A percentile compares a stretch with the other conserved stretches of the same genome.
Conservation (phyloP, 2,888 invertebrate genomes). For the Volucella inanis region DNA sequence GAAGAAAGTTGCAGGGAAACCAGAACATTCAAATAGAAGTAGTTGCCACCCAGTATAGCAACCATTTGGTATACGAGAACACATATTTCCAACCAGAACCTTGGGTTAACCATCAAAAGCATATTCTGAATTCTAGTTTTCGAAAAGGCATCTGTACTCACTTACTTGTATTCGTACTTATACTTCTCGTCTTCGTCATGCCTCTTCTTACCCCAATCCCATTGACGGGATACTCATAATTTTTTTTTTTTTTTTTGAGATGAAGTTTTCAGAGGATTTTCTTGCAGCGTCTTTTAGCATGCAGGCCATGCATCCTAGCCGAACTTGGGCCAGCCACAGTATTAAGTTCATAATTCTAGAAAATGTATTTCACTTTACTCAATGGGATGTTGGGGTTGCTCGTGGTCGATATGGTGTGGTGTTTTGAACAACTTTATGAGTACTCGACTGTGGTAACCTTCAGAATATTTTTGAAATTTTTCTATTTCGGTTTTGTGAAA, state of each 20-base stretch:
- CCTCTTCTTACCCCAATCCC: no score
- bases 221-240: neutral
- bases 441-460: conserved; percentile 23
- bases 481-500: no score
- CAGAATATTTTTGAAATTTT: conserved; percentile 8
- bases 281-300: conserved; percentile 2
- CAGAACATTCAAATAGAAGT: no score
- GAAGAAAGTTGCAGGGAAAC: conserved; percentile 5
- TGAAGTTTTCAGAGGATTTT: neutral
- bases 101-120: conserved; percentile 24
- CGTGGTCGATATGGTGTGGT: conserved; percentile 18
- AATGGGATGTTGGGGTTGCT: conserved; percentile 7
- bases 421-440: conserved; percentile 31
- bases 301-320: conserved; percentile 11
- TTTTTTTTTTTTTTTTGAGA: neutral
- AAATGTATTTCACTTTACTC: conserved; percentile 20
- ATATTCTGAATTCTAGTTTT: conserved; percentile 13
- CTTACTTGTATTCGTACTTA: neutral
- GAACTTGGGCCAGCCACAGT: conserved; percentile 28
- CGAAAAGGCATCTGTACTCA: neutral
- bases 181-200: neutral
- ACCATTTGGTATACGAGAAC: neutral
- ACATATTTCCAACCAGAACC: conserved; percentile 3
- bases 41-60: neutral
- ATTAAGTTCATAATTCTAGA: conserved; percentile 41